Percentiles rank a stretch among this genome's conserved stretches.
These are phyloP conservation scores for Drosophila kuntzei DNA, from an alignment of 2,888 invertebrate species.

Conservation along the genomic window DNA sequence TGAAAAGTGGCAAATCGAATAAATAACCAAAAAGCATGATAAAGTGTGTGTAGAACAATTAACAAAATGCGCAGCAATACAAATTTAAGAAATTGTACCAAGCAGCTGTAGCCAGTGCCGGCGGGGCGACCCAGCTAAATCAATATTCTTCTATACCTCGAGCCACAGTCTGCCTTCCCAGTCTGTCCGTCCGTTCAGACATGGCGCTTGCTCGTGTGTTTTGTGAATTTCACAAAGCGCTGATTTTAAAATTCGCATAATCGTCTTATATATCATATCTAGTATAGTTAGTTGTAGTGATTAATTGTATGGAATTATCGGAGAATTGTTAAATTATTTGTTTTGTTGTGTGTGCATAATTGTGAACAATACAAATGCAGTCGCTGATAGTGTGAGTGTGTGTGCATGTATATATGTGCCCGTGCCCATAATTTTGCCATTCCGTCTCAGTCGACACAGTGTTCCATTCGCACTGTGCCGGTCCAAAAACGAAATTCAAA, in stretches of 20 bases:
- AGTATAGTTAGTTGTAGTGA: constrained; percentile 36
- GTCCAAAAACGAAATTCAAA: constrained; percentile 46
- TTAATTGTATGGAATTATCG: constrained; percentile 44
- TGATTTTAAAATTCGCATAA: constrained; percentile 5
- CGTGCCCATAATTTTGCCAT: constrained; percentile 48
- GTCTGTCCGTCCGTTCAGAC: constrained; percentile 33
- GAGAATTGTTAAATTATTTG: constrained; percentile 50
- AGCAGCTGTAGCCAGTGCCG: constrained; percentile 47
- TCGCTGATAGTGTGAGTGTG: constrained; percentile 7
- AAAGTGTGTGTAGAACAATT: constrained; percentile 8
- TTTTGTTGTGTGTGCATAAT: constrained; percentile 65
- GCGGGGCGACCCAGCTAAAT: constrained; percentile 52
- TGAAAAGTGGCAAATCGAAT: constrained; percentile 52
- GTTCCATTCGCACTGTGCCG: constrained; percentile 46
- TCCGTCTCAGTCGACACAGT: constrained; percentile 38
- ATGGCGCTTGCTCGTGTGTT: constrained; percentile 45
- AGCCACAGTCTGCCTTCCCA: constrained; percentile 24
- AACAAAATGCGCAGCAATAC: background rate
- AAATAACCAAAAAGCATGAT: constrained; percentile 7
- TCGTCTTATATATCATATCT: constrained; percentile 11
- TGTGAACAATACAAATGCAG: constrained; percentile 44
- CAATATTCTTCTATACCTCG: constrained; percentile 60
- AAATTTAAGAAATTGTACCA: constrained; percentile 4
- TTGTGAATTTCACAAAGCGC: constrained; percentile 9
- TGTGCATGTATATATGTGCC: constrained; percentile 27